Base-by-base conservation (phyloP, 2,888 invertebrate species). In the Cerastis rubricosa region DNA sequence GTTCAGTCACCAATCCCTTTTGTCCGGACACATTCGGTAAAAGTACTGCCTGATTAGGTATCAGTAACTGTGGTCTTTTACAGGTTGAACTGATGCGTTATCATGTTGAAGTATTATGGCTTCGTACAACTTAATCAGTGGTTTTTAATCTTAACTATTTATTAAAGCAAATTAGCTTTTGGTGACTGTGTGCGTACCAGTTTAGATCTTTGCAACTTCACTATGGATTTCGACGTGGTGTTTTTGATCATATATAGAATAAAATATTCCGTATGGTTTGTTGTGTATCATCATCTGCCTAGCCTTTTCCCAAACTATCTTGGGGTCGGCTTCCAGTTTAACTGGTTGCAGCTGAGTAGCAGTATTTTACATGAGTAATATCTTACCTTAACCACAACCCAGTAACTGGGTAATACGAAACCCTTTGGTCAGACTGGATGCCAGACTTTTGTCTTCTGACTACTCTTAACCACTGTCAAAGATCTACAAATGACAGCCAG, bases 1-100 rank as follows among this genome's bases (percentile, higher is more conserved):
- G 54, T 64, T 49, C 47, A 64, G 63, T 64, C 64, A 73, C 73
- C 64, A 57, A 80, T 80, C 74, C 35, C 74, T 40, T 64, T 57
- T 25, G 80, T 22, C 74, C 64, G 80, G 54, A 57, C 54, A 45
- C 74, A 40, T 51, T 61, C 22, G 11, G 29, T 59, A 45, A 35
- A 59, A 49, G 57, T n/a, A n/a, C 49, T 6, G 12, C 17, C 25
- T 59, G 29, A 29, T 29, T 29, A 29, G 12, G 29, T 17, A 29
- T 29, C 9, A 29, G 59, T 29, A 29, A 3, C 12, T 47, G 19
- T 29, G 45, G 25, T 25, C 2, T 19, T 11, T 25, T 45, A 25
- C 0, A 43, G 40, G 14, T n/a, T 17, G 43, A 65, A 25, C 9
- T 43, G 2, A 17, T 65, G 43, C 25, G 25, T 25, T 25, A 19